Conservation (phyloP, 2,797 vertebrate species). For the Sebastes nivosus region DNA sequence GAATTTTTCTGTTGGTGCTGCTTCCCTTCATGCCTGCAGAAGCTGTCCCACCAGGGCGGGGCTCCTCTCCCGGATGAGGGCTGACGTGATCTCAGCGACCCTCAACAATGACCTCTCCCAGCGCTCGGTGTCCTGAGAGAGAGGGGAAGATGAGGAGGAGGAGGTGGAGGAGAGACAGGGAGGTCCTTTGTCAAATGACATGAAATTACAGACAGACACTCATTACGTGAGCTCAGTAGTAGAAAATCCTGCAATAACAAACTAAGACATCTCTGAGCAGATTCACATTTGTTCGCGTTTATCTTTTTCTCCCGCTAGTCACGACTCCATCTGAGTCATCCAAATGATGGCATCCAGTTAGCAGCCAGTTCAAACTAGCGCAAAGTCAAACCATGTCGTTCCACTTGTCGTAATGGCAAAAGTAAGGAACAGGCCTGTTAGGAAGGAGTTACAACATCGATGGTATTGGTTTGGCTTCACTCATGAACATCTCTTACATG, state of each 20-base stretch:
- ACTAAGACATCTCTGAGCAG: not conserved
- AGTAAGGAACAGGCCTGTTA: not conserved
- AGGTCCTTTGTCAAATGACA: not conserved
- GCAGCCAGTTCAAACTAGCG: constrained; percentile 21
- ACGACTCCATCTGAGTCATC: not conserved
- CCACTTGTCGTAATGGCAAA: constrained; percentile 1
- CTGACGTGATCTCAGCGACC: constrained; percentile 67
- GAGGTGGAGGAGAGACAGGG: not conserved
- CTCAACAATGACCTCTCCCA: constrained; percentile 73
- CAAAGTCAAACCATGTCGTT: constrained; percentile 17
- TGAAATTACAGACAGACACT: constrained; percentile 18
- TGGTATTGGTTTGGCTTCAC: not conserved
- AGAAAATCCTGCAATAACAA: constrained; percentile 4
- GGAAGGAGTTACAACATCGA: not conserved
- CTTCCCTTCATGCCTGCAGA: constrained; percentile 73
- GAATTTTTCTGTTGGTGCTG: not conserved
- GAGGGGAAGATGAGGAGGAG: not conserved
- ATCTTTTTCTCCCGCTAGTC: constrained; percentile 8
- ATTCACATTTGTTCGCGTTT: constrained; percentile 48
- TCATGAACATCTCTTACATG: not conserved
- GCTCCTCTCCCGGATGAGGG: constrained; percentile 78
- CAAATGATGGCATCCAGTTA: constrained; percentile 18
- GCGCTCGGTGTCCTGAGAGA: constrained; percentile 65
- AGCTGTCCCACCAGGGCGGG: constrained; percentile 80
- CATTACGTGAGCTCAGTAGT: not conserved